These are phyloP conservation scores for Embiotoca jacksoni DNA, from an alignment of 2,113 vertebrate species.

Conservation along the genomic window DNA sequence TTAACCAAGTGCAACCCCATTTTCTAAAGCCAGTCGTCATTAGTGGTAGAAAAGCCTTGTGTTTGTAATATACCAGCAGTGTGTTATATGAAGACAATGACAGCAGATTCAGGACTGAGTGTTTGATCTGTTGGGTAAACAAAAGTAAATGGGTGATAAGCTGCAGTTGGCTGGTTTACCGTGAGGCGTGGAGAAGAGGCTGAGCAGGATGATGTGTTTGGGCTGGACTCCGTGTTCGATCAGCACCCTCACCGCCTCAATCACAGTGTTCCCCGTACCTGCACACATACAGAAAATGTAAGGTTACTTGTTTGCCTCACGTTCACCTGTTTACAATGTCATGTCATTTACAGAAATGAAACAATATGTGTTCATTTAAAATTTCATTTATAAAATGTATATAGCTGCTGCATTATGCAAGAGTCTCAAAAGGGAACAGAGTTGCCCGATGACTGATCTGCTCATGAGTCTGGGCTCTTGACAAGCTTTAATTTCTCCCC, in stretches of 20 bases:
- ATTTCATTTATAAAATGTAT: background rate
- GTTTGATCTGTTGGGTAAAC: background rate
- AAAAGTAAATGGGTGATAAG: constrained; percentile 24
- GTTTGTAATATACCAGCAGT: too few relatives aligned
- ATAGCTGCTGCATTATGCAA: background rate
- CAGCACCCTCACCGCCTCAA: constrained; percentile 95
- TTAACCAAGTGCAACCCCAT: background rate
- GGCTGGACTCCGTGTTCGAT: constrained; percentile 94
- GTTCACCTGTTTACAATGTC: constrained; percentile 7
- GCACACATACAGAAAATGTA: constrained; percentile 32
- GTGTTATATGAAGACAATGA: constrained; percentile 2
- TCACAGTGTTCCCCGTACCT: constrained; percentile 97
- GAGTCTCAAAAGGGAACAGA: constrained; percentile 15
- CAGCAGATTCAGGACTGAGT: background rate
- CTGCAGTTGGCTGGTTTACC: constrained; percentile 80
- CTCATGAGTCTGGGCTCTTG: constrained; percentile 16
- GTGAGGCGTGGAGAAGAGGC: constrained; percentile 95
- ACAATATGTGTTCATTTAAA: background rate
- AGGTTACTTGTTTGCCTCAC: background rate
- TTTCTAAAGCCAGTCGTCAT: background rate
- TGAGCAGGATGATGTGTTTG: constrained; percentile 94
- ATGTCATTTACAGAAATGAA: background rate
- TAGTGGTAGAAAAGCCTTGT: too few relatives aligned
- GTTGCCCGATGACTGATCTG: constrained; percentile 1
- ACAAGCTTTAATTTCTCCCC: constrained; percentile 46